Conservation (phyloP, 2,888 invertebrate species). For the Tachina grossa region DNA sequence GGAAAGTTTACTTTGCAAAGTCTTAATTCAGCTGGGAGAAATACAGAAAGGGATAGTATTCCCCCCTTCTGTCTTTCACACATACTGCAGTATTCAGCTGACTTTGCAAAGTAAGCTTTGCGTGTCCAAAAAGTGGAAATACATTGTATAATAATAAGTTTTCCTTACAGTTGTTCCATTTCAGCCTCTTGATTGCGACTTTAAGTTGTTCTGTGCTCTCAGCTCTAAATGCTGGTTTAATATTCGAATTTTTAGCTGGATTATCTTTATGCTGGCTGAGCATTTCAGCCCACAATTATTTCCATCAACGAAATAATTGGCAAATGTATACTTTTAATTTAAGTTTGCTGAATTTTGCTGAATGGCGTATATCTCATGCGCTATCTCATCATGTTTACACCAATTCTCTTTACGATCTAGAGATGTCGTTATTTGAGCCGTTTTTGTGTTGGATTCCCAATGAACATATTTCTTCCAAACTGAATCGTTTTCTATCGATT, state of each 20-base stretch:
- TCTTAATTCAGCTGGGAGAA: too few species aligned
- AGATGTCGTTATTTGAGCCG: constrained; percentile 88
- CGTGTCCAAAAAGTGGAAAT: too few species aligned
- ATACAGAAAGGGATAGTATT: too few species aligned
- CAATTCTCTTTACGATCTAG: constrained; percentile 89
- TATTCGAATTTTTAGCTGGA: constrained; percentile 83
- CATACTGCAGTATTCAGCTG: too few species aligned
- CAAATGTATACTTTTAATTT: constrained; percentile 90
- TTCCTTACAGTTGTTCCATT: constrained; percentile 74
- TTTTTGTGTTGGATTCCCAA: constrained; percentile 86
- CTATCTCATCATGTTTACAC: constrained; percentile 91
- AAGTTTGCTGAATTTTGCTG: constrained; percentile 85
- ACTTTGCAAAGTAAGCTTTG: too few species aligned
- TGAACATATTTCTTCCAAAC: constrained; percentile 82
- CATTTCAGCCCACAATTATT: constrained; percentile 88
- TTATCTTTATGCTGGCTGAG: constrained; percentile 85
- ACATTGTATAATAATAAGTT: constrained; percentile 29
- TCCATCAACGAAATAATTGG: constrained; percentile 89
- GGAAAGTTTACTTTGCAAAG: constrained; percentile 10
- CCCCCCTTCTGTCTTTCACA: too few species aligned
- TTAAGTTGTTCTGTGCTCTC: constrained; percentile 77
- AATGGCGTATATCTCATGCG: constrained; percentile 89
- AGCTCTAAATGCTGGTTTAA: constrained; percentile 76
- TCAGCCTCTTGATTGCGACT: constrained; percentile 78
- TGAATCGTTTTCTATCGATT: constrained; percentile 83